These are phyloP conservation scores for Eupithecia exiguata DNA, from an alignment of 2,888 invertebrate species.

Conservation along the genomic window DNA sequence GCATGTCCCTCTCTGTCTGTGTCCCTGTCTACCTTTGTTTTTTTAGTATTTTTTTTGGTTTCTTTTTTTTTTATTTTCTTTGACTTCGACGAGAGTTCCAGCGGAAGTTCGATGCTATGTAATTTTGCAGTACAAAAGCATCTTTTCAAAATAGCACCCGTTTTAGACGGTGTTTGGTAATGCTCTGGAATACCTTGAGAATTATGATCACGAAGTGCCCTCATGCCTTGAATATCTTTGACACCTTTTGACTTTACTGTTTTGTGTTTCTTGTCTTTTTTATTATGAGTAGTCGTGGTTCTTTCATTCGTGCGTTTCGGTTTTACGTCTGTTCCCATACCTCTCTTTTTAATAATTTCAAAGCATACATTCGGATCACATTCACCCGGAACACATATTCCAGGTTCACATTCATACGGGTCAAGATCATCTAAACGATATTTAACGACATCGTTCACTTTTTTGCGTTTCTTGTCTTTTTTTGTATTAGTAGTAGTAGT, in stretches of 20 bases:
- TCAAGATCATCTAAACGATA: constrained; percentile 29
- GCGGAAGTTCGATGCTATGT: background rate
- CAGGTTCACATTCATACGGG: constrained; percentile 59
- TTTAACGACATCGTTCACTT: background rate
- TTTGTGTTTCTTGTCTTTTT: background rate
- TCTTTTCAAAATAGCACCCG: constrained; percentile 41
- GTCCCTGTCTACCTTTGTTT: background rate
- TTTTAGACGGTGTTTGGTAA: background rate
- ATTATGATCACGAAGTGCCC: background rate
- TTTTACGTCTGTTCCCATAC: constrained; percentile 1
- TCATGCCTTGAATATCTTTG: background rate
- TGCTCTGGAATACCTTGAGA: background rate
- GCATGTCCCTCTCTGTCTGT: background rate
- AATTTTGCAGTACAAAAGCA: constrained; percentile 47
- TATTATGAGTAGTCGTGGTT: background rate
- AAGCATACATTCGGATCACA: constrained; percentile 54
- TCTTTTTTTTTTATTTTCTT: background rate
- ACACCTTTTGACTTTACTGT: background rate
- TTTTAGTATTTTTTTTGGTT: background rate
- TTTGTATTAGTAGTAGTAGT: constrained; percentile 11
- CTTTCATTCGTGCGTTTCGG: background rate
- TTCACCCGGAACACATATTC: constrained; percentile 51
- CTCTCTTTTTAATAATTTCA: constrained; percentile 46
- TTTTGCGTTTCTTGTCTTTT: constrained; percentile 44
- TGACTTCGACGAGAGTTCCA: background rate